Conservation (phyloP, 2,888 invertebrate species). For the Drosophila trichaetosa region DNA sequence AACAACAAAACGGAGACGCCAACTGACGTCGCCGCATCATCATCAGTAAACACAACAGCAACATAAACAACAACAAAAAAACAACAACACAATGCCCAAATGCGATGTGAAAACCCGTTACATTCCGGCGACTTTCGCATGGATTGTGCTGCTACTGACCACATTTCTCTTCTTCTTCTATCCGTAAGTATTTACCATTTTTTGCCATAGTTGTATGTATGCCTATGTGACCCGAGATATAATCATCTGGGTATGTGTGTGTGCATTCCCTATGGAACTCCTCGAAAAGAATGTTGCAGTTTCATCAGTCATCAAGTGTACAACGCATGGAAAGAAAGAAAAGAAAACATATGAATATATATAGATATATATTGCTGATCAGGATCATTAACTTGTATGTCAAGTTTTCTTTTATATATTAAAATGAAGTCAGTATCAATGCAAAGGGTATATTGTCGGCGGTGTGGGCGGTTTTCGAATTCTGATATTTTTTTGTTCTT, state of each 20-base stretch:
- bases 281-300: not conserved
- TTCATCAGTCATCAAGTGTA: not conserved
- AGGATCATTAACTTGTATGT: not conserved
- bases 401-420: not conserved
- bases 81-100: conserved; percentile 90
- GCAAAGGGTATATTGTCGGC: not conserved
- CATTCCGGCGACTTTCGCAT: conserved; percentile 99
- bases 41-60: conserved; percentile 19
- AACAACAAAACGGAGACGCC: conserved; percentile 23
- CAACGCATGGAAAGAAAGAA: not conserved
- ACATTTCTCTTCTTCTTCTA: conserved; percentile 98
- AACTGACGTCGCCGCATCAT: conserved; percentile 30
- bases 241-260: not conserved
- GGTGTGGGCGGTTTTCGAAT: not conserved
- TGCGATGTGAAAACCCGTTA: conserved; percentile 98
- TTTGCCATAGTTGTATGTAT: not conserved
- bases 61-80: conserved; percentile 26
- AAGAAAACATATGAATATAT: not conserved
- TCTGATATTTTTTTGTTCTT: not conserved
- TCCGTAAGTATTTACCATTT: conserved; percentile 92
- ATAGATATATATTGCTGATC: not conserved
- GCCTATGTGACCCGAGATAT: not conserved
- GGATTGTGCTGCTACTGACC: conserved; percentile 96
- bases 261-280: not conserved
- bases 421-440: not conserved